These are phyloP conservation scores for Bothrops jararaca DNA, from an alignment of 2,113 vertebrate genomes.

Conservation along the genomic window DNA sequence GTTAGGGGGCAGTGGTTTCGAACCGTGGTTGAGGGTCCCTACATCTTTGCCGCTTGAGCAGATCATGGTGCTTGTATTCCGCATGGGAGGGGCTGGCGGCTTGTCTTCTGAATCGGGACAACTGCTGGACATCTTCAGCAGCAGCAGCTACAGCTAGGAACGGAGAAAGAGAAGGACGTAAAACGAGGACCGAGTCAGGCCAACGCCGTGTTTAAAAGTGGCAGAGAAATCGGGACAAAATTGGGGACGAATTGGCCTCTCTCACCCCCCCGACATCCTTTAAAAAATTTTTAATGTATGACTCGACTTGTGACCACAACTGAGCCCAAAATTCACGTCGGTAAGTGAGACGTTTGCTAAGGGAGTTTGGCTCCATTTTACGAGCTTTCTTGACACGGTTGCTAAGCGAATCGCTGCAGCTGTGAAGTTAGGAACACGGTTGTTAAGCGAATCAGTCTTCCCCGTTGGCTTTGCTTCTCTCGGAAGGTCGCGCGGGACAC, in stretches of 20 bases:
- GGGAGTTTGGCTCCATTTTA: too few species aligned
- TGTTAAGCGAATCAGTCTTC: too few species aligned
- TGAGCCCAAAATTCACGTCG: too few species aligned
- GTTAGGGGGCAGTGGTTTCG: conserved; percentile 93
- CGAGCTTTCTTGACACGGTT: too few species aligned
- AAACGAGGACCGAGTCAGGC: not conserved
- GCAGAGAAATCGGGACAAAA: not conserved
- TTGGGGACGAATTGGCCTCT: not conserved
- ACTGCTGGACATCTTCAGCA: conserved; percentile 91
- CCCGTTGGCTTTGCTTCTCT: too few species aligned
- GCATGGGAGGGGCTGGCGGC: conserved; percentile 94
- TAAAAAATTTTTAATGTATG: too few species aligned
- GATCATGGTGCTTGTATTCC: conserved; percentile 96
- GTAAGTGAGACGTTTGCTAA: too few species aligned
- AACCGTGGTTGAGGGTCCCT: conserved; percentile 85
- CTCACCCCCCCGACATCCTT: not conserved
- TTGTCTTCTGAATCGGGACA: conserved; percentile 90
- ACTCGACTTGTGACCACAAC: too few species aligned
- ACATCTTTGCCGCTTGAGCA: conserved; percentile 85
- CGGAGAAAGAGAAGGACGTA: not conserved
- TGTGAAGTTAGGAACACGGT: too few species aligned
- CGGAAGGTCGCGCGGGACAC: too few species aligned
- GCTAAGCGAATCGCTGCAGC: too few species aligned
- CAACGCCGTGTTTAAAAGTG: not conserved
- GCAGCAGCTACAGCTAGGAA: conserved; percentile 60